Evolutionary conservation across 1,140 invertebrate genomes (phyloP), one percentile per base, ranked within the genome.

Genomic region (Cydia strobilella): DNA sequence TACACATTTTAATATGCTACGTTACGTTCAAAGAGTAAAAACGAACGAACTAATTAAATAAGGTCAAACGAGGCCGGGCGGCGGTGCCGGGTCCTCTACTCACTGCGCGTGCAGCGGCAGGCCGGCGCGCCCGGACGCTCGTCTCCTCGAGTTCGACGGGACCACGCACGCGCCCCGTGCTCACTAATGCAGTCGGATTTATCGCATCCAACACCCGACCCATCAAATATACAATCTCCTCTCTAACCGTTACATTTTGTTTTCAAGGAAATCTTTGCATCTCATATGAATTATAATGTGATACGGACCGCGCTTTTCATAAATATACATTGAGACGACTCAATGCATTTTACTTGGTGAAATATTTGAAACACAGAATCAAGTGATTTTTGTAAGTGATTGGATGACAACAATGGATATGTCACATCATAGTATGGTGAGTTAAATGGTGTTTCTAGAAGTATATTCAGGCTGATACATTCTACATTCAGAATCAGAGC

Each of bases 31-130:
- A 87, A 90, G 87, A 92, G 88, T 92, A 92, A 92, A 89, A 91
- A 92, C 85, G 90, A 92, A 90, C 88, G 86, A 89, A 92, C 86
- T 92, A 92, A 92, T 92, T 92, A 91, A 92, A 92, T 92, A 92
- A 90, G 90, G 90, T 92, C 90, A 92, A 91, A 87, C 89, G 90
- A 90, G 85, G 84, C 76, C 78, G 80, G 73, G 82, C 79, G 76
- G 83, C 85, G 81, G 83, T 73, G 82, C 82, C 82, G 83, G 83
- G 54, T 59, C 51, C 51, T 51, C 48, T 23, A 12, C 18, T 59
- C 54, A 59, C 54, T 59, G 69, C 31, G 69, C 69, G 42, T 13
- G 31, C 31, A 51, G 72, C 42, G 18, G 72, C 18, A 18, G 35
- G 78, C 73, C 81, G 79, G 79, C 79, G 80, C 62, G 45, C 51